Conservation (phyloP, 2,797 vertebrate species). For the Falco naumanni region DNA sequence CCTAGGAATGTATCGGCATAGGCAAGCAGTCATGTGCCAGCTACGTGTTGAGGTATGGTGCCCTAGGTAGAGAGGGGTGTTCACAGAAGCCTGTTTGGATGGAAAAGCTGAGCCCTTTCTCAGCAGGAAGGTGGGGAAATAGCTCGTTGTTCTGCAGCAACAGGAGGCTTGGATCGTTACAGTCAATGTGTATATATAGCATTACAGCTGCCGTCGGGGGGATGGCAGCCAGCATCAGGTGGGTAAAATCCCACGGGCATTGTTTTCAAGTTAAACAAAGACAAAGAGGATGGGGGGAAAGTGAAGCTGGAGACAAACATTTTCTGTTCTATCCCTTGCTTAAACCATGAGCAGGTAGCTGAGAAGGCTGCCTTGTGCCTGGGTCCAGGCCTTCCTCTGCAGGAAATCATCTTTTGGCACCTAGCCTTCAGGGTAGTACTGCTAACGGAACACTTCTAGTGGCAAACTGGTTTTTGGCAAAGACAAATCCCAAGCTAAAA, state of each 20-base stretch:
- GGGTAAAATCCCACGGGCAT: neutral
- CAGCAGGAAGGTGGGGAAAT: neutral
- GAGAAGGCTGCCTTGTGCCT: neutral
- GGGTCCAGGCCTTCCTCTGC: neutral
- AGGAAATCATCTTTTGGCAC: neutral
- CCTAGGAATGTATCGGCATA: neutral
- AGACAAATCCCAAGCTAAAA: neutral
- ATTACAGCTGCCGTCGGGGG: neutral
- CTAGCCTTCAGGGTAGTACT: neutral
- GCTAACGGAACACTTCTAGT: neutral
- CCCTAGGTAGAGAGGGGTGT: neutral
- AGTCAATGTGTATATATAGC: too few species aligned
- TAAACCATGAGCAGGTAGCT: neutral
- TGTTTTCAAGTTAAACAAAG: neutral
- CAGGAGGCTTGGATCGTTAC: neutral
- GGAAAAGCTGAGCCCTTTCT: neutral
- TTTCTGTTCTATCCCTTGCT: neutral
- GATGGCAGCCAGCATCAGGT: neutral
- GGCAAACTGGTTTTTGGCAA: neutral
- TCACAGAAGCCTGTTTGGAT: neutral
- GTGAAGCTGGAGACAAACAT: neutral
- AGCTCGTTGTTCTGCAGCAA: neutral
- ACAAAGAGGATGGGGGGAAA: neutral
- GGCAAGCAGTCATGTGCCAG: neutral
- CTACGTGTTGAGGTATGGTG: fast-evolving